These are phyloP conservation scores for Chromoteleia sp. DNA, from an alignment of 2,888 invertebrate species.

Conservation along the genomic window DNA sequence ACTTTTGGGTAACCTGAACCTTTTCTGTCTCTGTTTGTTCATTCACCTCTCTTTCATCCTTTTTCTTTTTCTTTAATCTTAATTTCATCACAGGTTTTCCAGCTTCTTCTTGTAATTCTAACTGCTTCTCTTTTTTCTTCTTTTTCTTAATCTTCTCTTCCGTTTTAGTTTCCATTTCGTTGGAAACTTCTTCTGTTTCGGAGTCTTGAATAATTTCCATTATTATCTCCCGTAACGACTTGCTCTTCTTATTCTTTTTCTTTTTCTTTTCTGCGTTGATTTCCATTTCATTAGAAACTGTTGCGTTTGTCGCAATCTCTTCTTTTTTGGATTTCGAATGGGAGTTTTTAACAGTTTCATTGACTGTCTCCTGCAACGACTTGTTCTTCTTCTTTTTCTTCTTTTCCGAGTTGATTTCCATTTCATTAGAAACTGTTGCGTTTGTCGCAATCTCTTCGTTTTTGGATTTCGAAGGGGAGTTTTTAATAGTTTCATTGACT, in stretches of 20 bases:
- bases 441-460: too few relatives aligned
- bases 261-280: conserved; percentile 3
- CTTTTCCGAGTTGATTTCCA: neutral
- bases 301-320: neutral
- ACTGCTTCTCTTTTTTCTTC: too few relatives aligned
- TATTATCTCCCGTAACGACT: neutral
- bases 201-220: neutral
- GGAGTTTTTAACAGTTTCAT: neutral
- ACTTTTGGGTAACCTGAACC: too few relatives aligned
- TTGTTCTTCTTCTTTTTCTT: conserved; percentile 21
- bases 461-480: too few relatives aligned
- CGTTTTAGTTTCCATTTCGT: neutral
- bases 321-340: conserved; percentile 2
- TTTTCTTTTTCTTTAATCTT: too few relatives aligned
- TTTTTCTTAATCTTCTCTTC: neutral
- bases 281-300: conserved; percentile 10
- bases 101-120: too few relatives aligned
- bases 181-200: neutral
- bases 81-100: too few relatives aligned
- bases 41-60: too few relatives aligned
- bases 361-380: conserved; percentile 5
- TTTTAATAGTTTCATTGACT: neutral
- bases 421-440: too few relatives aligned
- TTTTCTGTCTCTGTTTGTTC: too few relatives aligned
- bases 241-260: conserved; percentile 10